Conservation (phyloP, 1,140 invertebrate species). For the Leptinotarsa texana region DNA sequence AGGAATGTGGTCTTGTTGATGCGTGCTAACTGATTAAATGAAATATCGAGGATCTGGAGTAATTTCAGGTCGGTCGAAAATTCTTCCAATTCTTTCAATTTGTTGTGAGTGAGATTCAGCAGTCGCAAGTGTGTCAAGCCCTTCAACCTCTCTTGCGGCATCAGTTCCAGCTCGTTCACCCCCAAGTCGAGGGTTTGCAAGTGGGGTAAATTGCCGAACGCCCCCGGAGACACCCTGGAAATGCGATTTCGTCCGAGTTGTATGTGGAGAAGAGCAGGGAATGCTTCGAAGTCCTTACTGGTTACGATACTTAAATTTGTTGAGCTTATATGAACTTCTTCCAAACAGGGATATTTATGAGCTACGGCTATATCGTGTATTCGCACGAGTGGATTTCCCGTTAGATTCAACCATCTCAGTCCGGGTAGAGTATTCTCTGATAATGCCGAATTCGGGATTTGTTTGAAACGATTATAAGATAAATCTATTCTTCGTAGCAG, state of each 20-base stretch:
- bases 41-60: slow-evolving; percentile 79
- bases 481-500: slow-evolving; percentile 76
- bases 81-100: slow-evolving; percentile 78
- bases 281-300: slow-evolving; percentile 86
- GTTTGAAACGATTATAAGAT: slow-evolving; percentile 78
- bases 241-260: slow-evolving; percentile 77
- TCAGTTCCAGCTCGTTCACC: slow-evolving; percentile 78
- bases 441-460: slow-evolving; percentile 78
- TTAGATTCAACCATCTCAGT: slow-evolving; percentile 77
- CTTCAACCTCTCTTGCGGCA: slow-evolving; percentile 83
- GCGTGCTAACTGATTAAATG: slow-evolving; percentile 79
- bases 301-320: slow-evolving; percentile 86
- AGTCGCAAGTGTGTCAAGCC: slow-evolving; percentile 73
- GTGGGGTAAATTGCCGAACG: slow-evolving; percentile 76
- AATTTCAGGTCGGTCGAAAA: slow-evolving; percentile 78
- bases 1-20: slow-evolving; percentile 77
- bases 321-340: slow-evolving; percentile 78
- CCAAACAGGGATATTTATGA: slow-evolving; percentile 70
- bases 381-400: slow-evolving; percentile 76
- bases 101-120: slow-evolving; percentile 83
- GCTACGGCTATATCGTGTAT: slow-evolving; percentile 70
- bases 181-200: slow-evolving; percentile 82
- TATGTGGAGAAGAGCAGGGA: slow-evolving; percentile 75
- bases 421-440: slow-evolving; percentile 74
- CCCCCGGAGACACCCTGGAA: slow-evolving; percentile 79